These are phyloP conservation scores for Drosophila micromelanica DNA, from an alignment of 1,140 invertebrate genomes.

Conservation along the genomic window DNA sequence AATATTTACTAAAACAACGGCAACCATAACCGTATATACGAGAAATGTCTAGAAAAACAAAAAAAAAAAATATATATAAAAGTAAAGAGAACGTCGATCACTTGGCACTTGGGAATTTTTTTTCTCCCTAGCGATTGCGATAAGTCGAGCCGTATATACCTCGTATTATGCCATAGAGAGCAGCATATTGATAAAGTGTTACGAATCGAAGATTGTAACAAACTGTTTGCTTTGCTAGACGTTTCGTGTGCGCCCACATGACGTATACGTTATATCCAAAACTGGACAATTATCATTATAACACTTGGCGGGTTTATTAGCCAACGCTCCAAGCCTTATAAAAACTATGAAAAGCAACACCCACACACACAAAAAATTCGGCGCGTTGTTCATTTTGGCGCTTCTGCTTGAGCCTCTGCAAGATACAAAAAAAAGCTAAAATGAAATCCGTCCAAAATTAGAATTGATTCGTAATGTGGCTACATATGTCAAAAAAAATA, in stretches of 20 bases:
- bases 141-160: slow-evolving; percentile 30
- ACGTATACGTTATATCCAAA: slow-evolving; percentile 45
- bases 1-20: slow-evolving; percentile 50
- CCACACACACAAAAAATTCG: slow-evolving; percentile 26
- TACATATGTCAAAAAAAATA: slow-evolving; percentile 59
- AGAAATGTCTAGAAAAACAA: slow-evolving; percentile 20
- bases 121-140: slow-evolving; percentile 21
- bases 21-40: background rate
- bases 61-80: slow-evolving; percentile 1
- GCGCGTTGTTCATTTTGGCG: slow-evolving; percentile 40
- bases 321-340: slow-evolving; percentile 31
- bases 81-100: slow-evolving; percentile 37
- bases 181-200: slow-evolving; percentile 23
- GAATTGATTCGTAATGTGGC: slow-evolving; percentile 72
- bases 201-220: background rate
- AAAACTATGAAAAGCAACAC: slow-evolving; percentile 26
- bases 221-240: background rate
- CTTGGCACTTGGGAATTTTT: slow-evolving; percentile 39
- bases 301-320: slow-evolving; percentile 23
- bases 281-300: background rate
- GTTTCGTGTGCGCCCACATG: slow-evolving; percentile 14
- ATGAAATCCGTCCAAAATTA: slow-evolving; percentile 70
- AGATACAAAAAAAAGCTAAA: slow-evolving; percentile 16
- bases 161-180: slow-evolving; percentile 24
- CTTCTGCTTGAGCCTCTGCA: slow-evolving; percentile 27